Conservation (phyloP, 1,140 invertebrate genomes). For the Andrena cerasifolii region DNA sequence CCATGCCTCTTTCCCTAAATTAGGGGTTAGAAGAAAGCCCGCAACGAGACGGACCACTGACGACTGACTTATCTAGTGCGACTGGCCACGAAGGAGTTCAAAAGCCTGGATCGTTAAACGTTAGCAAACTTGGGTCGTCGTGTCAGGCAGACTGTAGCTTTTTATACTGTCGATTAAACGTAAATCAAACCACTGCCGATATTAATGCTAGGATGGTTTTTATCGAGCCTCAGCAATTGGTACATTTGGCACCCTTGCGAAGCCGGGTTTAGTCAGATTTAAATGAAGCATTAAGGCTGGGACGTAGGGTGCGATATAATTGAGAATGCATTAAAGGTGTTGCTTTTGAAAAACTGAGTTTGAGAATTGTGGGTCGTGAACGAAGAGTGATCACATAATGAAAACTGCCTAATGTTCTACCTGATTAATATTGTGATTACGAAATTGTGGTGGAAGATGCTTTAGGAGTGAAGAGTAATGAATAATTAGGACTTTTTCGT, state of each 20-base stretch:
- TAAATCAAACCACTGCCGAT: background rate
- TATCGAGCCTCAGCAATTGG: no score
- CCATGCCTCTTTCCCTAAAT: constrained; percentile 55
- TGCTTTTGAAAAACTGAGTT: background rate
- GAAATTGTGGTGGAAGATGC: background rate
- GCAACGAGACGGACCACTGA: background rate
- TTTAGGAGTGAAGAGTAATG: no score
- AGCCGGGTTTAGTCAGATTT: no score
- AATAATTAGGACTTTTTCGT: background rate
- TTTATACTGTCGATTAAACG: no score
- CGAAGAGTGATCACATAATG: no score
- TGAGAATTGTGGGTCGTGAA: background rate
- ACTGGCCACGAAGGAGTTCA: background rate
- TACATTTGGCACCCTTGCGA: no score
- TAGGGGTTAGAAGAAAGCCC: constrained; percentile 39
- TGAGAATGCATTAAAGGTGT: no score
- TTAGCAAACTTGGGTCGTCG: background rate
- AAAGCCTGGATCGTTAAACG: background rate
- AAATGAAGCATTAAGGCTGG: no score
- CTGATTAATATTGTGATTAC: background rate
- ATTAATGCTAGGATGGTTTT: no score
- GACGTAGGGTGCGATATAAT: no score
- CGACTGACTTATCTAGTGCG: background rate
- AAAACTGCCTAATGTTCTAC: background rate
- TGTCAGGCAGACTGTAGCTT: no score